These are phyloP conservation scores for Semaprochilodus insignis DNA, from an alignment of 2,797 vertebrate species.

Conservation along the genomic window DNA sequence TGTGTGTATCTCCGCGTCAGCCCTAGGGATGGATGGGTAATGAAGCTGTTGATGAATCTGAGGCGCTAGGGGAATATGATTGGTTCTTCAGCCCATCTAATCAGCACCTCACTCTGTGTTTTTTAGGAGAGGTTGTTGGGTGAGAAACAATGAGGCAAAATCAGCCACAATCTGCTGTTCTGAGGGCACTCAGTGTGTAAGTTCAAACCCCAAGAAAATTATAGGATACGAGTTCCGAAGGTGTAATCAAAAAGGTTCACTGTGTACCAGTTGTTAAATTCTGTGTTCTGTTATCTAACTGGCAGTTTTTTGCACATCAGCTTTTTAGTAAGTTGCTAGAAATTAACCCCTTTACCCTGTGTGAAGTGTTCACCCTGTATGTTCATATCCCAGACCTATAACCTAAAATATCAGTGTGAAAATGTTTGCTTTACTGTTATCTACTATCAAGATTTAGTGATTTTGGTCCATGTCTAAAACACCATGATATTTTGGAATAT, in stretches of 20 bases:
- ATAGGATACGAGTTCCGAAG: background rate
- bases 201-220: background rate
- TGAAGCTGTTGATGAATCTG: constrained; percentile 46
- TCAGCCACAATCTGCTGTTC: constrained; percentile 11
- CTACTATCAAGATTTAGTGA: no score
- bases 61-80: constrained; percentile 15
- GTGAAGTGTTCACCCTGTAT: no score
- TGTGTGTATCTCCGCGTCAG: constrained; percentile 28
- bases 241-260: background rate
- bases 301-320: background rate
- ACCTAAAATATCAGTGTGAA: no score
- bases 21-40: constrained; percentile 49
- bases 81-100: constrained; percentile 33
- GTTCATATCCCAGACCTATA: no score
- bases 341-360: no score
- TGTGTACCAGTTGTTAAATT: background rate
- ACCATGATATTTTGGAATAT: no score
- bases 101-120: background rate
- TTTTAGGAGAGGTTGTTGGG: background rate
- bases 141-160: constrained; percentile 24
- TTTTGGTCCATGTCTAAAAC: no score
- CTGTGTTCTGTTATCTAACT: background rate
- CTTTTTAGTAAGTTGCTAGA: background rate
- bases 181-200: constrained; percentile 12
- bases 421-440: no score